Evolutionary conservation across 1,140 invertebrate species (phyloP).

Genomic region (Cepaea nemoralis): DNA sequence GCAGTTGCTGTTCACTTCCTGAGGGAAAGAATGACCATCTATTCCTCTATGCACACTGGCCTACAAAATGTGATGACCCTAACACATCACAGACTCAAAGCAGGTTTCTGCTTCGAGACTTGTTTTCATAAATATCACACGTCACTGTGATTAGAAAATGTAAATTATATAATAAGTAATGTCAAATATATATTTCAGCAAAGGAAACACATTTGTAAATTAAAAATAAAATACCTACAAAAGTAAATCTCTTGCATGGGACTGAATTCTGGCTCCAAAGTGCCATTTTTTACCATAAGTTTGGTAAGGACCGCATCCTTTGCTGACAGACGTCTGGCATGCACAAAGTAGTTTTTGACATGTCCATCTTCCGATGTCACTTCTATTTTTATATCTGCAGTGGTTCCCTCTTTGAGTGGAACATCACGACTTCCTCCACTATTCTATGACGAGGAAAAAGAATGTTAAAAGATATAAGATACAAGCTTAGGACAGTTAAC

Average conservation of each 20-base stretch:
- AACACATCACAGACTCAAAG: no score
- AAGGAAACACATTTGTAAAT: neutral
- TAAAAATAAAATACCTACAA: slow-evolving; percentile 57
- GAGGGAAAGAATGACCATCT: no score
- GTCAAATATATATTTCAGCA: neutral
- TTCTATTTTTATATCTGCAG: slow-evolving; percentile 69
- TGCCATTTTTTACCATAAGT: slow-evolving; percentile 58
- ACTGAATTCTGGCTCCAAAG: slow-evolving; percentile 62
- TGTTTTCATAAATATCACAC: no score
- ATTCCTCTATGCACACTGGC: no score
- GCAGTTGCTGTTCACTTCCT: no score
- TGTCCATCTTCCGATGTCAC: slow-evolving; percentile 70
- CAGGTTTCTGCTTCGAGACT: no score
- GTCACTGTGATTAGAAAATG: no score
- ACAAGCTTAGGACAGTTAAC: neutral
- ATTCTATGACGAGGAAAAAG: slow-evolving; percentile 50
- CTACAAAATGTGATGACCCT: no score
- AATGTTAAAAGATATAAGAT: neutral
- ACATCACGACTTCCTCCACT: slow-evolving; percentile 65
- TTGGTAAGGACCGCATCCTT: slow-evolving; percentile 66
- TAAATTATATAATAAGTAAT: no score
- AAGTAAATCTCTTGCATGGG: slow-evolving; percentile 56
- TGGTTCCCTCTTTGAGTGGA: slow-evolving; percentile 62
- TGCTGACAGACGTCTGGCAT: slow-evolving; percentile 65
- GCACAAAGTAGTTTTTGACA: slow-evolving; percentile 66